These are phyloP conservation scores for Lasioglossum villosulum DNA, from an alignment of 2,888 invertebrate species.

Conservation along the genomic window DNA sequence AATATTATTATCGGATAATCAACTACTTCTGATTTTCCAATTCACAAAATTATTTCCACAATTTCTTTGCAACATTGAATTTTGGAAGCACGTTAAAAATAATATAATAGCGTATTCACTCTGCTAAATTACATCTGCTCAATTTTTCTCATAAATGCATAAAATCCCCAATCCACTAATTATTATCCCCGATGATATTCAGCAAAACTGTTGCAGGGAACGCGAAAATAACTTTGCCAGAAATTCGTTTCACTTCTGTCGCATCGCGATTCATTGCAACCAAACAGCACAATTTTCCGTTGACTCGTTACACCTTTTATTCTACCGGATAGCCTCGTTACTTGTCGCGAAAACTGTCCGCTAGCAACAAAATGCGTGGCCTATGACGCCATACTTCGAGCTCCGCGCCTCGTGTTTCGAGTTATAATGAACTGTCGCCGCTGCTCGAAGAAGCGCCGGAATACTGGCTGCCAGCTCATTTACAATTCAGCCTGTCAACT, in stretches of 20 bases:
- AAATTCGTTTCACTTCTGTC: slow-evolving; percentile 40
- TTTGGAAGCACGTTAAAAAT: not conserved
- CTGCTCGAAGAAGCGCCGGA: not conserved
- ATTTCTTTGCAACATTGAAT: not conserved
- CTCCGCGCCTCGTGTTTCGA: slow-evolving; percentile 22
- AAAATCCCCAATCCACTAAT: not conserved
- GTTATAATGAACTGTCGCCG: slow-evolving; percentile 28
- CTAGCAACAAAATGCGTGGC: slow-evolving; percentile 8
- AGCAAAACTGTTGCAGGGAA: not conserved
- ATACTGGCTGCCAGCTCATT: slow-evolving; percentile 18
- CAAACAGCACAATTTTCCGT: slow-evolving; percentile 37
- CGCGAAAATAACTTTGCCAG: slow-evolving; percentile 25
- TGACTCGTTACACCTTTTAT: slow-evolving; percentile 30
- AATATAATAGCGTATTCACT: too few species aligned
- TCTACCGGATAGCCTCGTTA: slow-evolving; percentile 35
- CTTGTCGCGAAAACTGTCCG: slow-evolving; percentile 14
- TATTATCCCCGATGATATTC: not conserved
- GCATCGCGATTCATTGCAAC: slow-evolving; percentile 46
- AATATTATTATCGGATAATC: not conserved
- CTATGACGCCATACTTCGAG: slow-evolving; percentile 29
- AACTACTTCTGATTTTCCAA: not conserved
- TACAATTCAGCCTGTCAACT: slow-evolving; percentile 39
- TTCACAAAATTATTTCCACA: not conserved
- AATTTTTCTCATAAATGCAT: too few species aligned
- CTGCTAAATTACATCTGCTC: too few species aligned